Base-by-base conservation (phyloP, 2,888 invertebrate species). In the Agrochola circellaris region DNA sequence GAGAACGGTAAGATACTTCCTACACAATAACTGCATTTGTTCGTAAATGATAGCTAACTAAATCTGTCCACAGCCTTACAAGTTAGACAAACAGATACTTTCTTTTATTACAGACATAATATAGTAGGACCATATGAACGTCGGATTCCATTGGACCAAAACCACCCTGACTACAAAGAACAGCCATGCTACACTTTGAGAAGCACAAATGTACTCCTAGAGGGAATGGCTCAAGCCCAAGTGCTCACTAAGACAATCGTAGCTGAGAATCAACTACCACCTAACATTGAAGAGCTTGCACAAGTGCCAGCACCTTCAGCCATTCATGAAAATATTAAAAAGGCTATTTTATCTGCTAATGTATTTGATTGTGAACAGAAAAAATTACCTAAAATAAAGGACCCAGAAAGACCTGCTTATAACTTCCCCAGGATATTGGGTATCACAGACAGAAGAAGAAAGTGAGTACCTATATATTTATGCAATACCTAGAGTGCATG, bases 301-400 rank as follows among this genome's bases (percentile, higher is more conserved):
- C 91, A 93, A 58, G 90, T 97, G 71, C 95, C 97, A 83, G 94
- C 97, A 0, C 96, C 97, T 0, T 94, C 95, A 73, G 89, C 93
- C 82, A 91, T 97, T 75, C 97, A 98, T 93, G 95, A 97, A 89
- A 96, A 97, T 91, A 97, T 98, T 8, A 97, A 97, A 85, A 97
- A 97, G 88, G 97, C 97, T 7, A 97, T 98, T 75, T 90, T 97
- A 66, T 97, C 97, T 65, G 97, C 98, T 0, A 97, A 97, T 91
- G 95, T 98, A 48, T 98, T 97, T 94, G 99, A 99, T 95, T 97
- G 98, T 34, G 97, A 98, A 90, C 98, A 98, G 93, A 97, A 98
- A 78, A 98, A 98, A 90, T 93, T 99, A 67, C 98, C 98, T 0
- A 98, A 97, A 93, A 95, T 97, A 5, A 98, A 98, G 91, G 98